These are phyloP conservation scores for Lichenostomus cassidix DNA, from an alignment of 2,113 vertebrate genomes.

Conservation along the genomic window DNA sequence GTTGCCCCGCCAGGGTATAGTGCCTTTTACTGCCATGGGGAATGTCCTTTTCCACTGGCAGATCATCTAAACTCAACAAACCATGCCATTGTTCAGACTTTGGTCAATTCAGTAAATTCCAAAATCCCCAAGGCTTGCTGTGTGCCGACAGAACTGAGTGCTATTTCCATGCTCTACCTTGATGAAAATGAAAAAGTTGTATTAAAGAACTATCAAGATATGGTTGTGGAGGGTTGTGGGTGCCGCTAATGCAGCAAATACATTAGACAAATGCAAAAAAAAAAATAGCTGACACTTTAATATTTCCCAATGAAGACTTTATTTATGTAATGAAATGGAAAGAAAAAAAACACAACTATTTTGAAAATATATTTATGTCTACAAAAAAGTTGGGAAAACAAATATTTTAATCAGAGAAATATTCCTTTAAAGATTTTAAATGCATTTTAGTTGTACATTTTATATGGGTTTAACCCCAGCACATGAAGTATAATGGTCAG, in stretches of 20 bases:
- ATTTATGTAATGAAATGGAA: constrained; percentile 95
- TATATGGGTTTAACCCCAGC: constrained; percentile 97
- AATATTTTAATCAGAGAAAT: constrained; percentile 99
- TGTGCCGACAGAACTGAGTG: constrained; percentile 96
- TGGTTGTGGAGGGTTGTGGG: constrained; percentile 99
- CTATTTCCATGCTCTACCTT: constrained; percentile 97
- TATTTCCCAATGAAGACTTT: constrained; percentile 97
- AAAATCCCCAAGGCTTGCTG: constrained; percentile 99
- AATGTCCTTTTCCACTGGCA: constrained; percentile 95
- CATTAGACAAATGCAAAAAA: constrained; percentile 63
- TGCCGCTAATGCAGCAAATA: constrained; percentile 86
- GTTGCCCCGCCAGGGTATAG: constrained; percentile 96
- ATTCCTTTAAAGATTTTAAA: constrained; percentile 97
- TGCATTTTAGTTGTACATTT: constrained; percentile 99
- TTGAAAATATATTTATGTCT: constrained; percentile 99
- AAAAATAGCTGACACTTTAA: constrained; percentile 86
- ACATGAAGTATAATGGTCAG: constrained; percentile 99
- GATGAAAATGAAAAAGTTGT: constrained; percentile 98
- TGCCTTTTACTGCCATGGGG: constrained; percentile 97
- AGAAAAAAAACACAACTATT: constrained; percentile 89
- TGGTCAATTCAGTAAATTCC: constrained; percentile 98
- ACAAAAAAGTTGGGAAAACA: constrained; percentile 93
- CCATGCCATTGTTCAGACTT: constrained; percentile 97
- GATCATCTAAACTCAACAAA: constrained; percentile 99
- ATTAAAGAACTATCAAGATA: constrained; percentile 99